phyloP scores from a whole-genome alignment of 2,113 vertebrate genomes.

The Saimiri boliviensis region DNA sequence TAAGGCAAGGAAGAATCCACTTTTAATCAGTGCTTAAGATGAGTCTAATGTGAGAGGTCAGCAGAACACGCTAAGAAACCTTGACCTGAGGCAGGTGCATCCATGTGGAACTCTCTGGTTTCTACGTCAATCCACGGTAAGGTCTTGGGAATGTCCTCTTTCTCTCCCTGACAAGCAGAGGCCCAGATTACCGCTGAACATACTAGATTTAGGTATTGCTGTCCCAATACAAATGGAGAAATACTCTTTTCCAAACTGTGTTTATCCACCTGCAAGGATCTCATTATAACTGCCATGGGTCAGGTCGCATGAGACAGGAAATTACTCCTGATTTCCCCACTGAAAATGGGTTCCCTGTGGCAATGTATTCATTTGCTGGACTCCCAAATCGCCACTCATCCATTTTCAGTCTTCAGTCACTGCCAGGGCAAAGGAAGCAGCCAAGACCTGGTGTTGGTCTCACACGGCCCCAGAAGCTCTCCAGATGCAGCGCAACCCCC shows the following conservation, averaged over 20 bases:
- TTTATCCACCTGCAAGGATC: neutral
- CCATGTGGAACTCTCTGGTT: fast-evolving
- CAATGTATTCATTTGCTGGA: neutral
- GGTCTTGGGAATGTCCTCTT: no score
- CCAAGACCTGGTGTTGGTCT: neutral
- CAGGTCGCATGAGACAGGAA: neutral
- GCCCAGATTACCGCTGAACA: neutral
- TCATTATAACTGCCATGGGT: neutral
- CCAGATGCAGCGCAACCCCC: neutral
- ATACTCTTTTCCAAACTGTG: neutral
- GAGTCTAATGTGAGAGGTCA: fast-evolving
- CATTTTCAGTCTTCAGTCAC: neutral
- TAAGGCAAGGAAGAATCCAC: neutral
- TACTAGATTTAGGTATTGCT: fast-evolving
- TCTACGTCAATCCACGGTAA: fast-evolving
- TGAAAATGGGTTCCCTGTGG: neutral
- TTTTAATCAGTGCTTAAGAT: neutral
- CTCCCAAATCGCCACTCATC: neutral
- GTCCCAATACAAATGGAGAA: neutral
- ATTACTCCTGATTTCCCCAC: neutral
- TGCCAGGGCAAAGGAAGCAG: neutral
- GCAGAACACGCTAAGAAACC: neutral
- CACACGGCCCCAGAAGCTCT: neutral
- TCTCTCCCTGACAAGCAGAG: neutral
- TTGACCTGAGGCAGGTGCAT: neutral